Base-by-base conservation (phyloP, 1,140 invertebrate genomes). In the Chironomus striatipennis region DNA sequence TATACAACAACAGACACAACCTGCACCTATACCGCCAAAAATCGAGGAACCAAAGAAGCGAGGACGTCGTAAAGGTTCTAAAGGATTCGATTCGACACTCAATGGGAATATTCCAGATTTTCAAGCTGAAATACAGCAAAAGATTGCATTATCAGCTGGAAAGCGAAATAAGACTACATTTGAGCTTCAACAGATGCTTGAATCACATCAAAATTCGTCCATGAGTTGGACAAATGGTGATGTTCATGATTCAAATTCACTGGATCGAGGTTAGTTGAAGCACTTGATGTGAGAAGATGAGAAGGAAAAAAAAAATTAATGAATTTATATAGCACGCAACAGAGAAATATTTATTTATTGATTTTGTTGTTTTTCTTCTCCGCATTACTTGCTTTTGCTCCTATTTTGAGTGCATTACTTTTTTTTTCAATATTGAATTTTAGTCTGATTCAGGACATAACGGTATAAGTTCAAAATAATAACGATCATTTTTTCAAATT, bases 1-100 rank as follows among this genome's bases (percentile, higher is more conserved):
- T 34, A 5, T 34, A 57, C 47, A 57, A 57, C 47, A 57, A 17
- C 17, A 70, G 7, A 21, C 7, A 4, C 65, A 18, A 67, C 64
- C 1, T 2, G 1, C 24, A 34, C 24, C 24, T 34, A 5, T 5
- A 5, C 24, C 24, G 24, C 24, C 24, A 34, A 34, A 34, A 34
- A 34, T 34, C 5, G 24, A 47, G 12, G 9, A 57, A 64, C 83
- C 86, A 12, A 88, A 87, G 79, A 90, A 89, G 78, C 84, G 89
- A 21, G 88, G 89, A n/a, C 82, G 89, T 0, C 90, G 90, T 80
- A 90, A 90, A 81, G 89, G 88, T 74, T 89, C 88, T 20, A 90
- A 88, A 77, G 89, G 88, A 17, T 75, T 84, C 2, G 81, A 82
- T 75, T 74, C 65, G 1, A 74, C 74, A 20, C 76, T 77, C 74